Base-by-base conservation (phyloP, 2,888 invertebrate species). In the Phaedon cochleariae region DNA sequence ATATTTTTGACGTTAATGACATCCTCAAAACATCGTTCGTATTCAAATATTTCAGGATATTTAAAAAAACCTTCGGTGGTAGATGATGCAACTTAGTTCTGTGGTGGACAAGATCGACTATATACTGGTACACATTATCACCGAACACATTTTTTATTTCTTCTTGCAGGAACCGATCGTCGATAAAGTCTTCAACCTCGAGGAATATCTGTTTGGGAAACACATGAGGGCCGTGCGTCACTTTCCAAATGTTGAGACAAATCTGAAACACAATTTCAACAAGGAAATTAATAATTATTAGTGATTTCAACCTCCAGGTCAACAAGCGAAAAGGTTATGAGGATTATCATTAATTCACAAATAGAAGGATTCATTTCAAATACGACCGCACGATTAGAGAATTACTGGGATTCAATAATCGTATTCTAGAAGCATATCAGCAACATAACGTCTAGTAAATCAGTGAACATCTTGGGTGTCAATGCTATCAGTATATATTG, bases 141-240 rank as follows among this genome's bases (percentile, higher is more conserved):
- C 80, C 81, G 62, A 80, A 81, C 12, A 77, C 59, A n/a, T 68
- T 68, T 41, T 68, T 66, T 17, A 81, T 72, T 64, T 80, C 78
- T 41, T 73, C 72, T 59, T 78, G 78, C 4, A 77, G 64, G 15
- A 63, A 55, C 55, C 72, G 76, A 57, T 80, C 77, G 1, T 72
- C 51, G 18, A 64, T 48, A 46, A 81, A 76, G 26, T 81, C 78
- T 15, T 76, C 73, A 9, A 73, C n/a, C 10, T 34, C 49, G 21
- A 62, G 68, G 1, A 59, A 58, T 63, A 61, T 69, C 53, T 68
- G 68, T 54, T 65, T 75, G 5, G 75, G 75, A 7, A 45, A 59
- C 4, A 46, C 54, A 37, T 73, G 72, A 0, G 71, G 71, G 1
- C 72, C 72, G 52, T 72, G 70, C 15, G 69, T 74, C 15, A 75